Evolutionary conservation across 2,888 invertebrate species (phyloP).

Genomic region (Lepidonotus clava): DNA sequence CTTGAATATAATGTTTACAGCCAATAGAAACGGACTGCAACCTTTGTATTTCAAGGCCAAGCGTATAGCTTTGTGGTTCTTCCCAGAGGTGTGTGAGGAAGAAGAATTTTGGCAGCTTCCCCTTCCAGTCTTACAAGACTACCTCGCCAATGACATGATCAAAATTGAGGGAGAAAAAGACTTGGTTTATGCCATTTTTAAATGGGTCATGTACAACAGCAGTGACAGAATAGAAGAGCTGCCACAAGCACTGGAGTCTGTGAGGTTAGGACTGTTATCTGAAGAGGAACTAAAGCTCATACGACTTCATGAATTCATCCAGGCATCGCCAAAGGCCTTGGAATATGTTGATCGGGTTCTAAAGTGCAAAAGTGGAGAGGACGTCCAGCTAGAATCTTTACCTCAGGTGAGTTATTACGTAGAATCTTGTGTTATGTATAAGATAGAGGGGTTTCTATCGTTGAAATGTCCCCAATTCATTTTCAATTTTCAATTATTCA

Average conservation of each 20-base stretch:
- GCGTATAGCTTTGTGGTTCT: slow-evolving; percentile 36
- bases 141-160: slow-evolving; percentile 45
- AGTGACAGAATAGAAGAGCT: background rate
- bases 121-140: slow-evolving; percentile 29
- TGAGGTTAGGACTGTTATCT: background rate
- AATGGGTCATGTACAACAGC: slow-evolving; percentile 11
- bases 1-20: slow-evolving; percentile 18
- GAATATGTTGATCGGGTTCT: background rate
- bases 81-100: background rate
- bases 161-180: slow-evolving; percentile 16
- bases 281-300: background rate
- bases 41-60: slow-evolving; percentile 21
- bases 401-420: too few species aligned
- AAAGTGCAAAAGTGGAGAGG: background rate
- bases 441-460: too few species aligned
- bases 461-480: too few species aligned
- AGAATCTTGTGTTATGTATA: too few species aligned
- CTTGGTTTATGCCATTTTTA: background rate
- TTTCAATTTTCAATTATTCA: too few species aligned
- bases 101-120: slow-evolving; percentile 26
- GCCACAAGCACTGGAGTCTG: background rate
- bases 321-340: background rate
- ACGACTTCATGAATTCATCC: background rate
- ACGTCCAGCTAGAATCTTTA: too few species aligned
- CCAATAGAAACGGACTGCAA: background rate